Base-by-base conservation (phyloP, 2,113 vertebrate genomes). In the Otocyon megalotis region DNA sequence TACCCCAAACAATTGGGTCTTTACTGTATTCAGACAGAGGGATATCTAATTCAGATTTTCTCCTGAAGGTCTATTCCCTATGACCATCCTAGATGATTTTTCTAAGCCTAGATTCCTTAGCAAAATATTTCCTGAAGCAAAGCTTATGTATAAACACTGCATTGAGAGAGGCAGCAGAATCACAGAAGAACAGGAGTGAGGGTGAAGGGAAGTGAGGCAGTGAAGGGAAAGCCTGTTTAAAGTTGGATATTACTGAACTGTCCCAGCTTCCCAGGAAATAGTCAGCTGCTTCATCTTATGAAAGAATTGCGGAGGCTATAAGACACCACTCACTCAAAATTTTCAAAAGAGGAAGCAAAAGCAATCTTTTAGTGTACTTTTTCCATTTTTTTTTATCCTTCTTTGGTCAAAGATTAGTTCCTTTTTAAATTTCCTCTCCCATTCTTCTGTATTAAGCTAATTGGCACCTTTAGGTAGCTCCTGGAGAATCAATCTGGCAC, bases 21-120 rank as follows among this genome's bases (percentile, higher is more conserved):
- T 71, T 86, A 28, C 80, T 90, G 24, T 17, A n/a, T 95, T 93
- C 87, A 19, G 19, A 22, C 16, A 89, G n/a, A 37, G 19, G 26
- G 82, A 88, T 54, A 62, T 54, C 16, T 35, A 89, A 20, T 53
- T 62, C 71, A 83, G 1, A 37, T 89, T 67, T 96, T 35, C 5
- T 67, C 37, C 37, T 56, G n/a, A 62, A 35, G 32, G 8, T 88
- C n/a, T 62, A 80, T 69, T 91, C 17, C 91, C 71, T 83, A 15
- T 71, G 22, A 30, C 30, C 8, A 19, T 71, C 50, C 28, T 13
- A 32, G 15, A 54, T 1, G 24, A 17, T 30, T 37, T 76, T 87
- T 82, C 53, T 87, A 50, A 88, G n/a, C 14, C 37, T 77, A 72
- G 11, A 5, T 76, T 90, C 32, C 43, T 82, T 32, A 76, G 58